Evolutionary conservation across 1,140 invertebrate genomes (phyloP), one percentile per base, ranked within the genome.

Genomic region (Drosophila lini): DNA sequence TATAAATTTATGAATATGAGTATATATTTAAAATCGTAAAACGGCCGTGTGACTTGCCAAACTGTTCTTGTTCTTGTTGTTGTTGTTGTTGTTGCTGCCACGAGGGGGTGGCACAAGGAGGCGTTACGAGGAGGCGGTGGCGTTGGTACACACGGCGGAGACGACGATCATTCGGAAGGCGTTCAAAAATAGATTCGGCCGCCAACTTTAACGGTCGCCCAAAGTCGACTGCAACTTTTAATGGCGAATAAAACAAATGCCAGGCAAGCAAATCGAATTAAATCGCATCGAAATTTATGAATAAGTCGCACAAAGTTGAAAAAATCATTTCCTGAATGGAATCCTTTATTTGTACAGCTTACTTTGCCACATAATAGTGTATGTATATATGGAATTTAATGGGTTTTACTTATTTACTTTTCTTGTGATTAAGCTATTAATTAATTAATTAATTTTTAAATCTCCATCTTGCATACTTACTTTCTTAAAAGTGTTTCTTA

Each of bases 211-310:
- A 86, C 78, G 82, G 52, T 53, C 73, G 71, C 73, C 60, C 40
- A 58, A 74, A 75, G 60, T 48, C 68, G 67, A 47, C 76, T 84
- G 81, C 77, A 84, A 84, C 81, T 80, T 83, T 83, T 84, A 80
- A 84, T 83, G 81, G 77, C 77, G 70, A 80, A 83, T 83, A 83
- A 77, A 84, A 84, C 62, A 84, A 83, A 78, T 74, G 69, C 42
- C 60, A 77, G 47, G 36, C 67, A 60, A 68, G 15, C 65, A 58
- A 71, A 59, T 70, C 65, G 68, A 71, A 73, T 71, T 59, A 73
- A 73, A 73, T 73, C 65, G 19, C 44, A 52, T 76, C 47, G 28
- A 81, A 81, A 73, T 52, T 74, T 73, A 73, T 73, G 45, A 50
- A 31, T 61, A 40, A 34, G 6, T 15, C 19, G 31, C 41, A 71